These are phyloP conservation scores for Pagetopsis macropterus DNA, from an alignment of 2,797 vertebrate species.

Conservation along the genomic window DNA sequence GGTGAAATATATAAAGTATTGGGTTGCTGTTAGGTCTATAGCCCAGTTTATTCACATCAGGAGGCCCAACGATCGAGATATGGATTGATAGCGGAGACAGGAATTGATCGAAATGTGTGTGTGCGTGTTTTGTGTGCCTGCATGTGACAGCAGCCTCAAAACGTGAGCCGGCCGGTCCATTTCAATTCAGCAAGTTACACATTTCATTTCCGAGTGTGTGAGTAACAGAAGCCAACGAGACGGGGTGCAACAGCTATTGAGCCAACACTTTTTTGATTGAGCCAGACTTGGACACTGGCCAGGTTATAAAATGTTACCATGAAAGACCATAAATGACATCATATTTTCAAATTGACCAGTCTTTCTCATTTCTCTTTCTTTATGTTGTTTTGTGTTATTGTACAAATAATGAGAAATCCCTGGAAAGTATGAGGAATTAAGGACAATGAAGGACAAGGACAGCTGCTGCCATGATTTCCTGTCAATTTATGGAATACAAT, in stretches of 20 bases:
- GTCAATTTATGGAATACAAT: slow-evolving; percentile 18
- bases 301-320: slow-evolving; percentile 53
- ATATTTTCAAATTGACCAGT: slow-evolving; percentile 51
- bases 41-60: slow-evolving; percentile 82
- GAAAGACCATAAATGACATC: slow-evolving; percentile 59
- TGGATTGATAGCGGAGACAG: slow-evolving; percentile 87
- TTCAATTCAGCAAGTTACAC: slow-evolving; percentile 78
- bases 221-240: slow-evolving; percentile 60
- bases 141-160: slow-evolving; percentile 58
- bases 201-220: slow-evolving; percentile 75
- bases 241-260: slow-evolving; percentile 48
- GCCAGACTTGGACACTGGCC: slow-evolving; percentile 47
- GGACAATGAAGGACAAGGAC: slow-evolving; percentile 8
- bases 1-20: slow-evolving; percentile 79
- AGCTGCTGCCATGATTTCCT: background rate
- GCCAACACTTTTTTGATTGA: slow-evolving; percentile 55
- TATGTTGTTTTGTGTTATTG: slow-evolving; percentile 18
- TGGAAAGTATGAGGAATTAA: background rate
- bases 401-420: slow-evolving; percentile 22
- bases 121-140: slow-evolving; percentile 30
- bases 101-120: slow-evolving; percentile 76
- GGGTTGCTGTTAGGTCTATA: slow-evolving; percentile 74
- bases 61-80: slow-evolving; percentile 76
- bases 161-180: slow-evolving; percentile 66
- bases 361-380: slow-evolving; percentile 21